Base-by-base conservation (phyloP, 2,797 vertebrate genomes). In the Gephyroberyx darwinii region DNA sequence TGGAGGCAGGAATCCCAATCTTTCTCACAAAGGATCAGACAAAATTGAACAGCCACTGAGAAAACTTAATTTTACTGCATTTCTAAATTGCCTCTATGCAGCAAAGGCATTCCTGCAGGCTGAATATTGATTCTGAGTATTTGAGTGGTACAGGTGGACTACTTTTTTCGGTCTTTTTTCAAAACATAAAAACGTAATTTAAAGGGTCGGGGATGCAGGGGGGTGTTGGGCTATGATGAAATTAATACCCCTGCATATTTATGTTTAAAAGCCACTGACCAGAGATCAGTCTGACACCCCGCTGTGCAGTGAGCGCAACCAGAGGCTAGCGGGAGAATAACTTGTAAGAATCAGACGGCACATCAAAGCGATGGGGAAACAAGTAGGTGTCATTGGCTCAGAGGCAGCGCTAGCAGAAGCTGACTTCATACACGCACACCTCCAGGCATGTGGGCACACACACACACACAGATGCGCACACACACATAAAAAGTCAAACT, bases 281-380 rank as follows among this genome's bases (percentile, higher is more conserved):
- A 77, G 48, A 37, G 64, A 76, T 71, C 16, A 56, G 72, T 48
- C 31, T 69, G 71, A 60, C 45, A 3, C 50, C 74, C 60, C 33
- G 67, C 69, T 73, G 80, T 47, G 75, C 71, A 39, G 66, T 10
- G 0, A 53, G 37, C 64, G 67, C 62, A 1, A 75, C 78, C 61
- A 0, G 43, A 35, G 59, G 48, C 10, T 14, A 62, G 71, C 71
- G 43, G 52, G 30, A 58, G 47, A 80, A 66, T 62, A 69, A 83
- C 53, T 54, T 13, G 30, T 22, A 66, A 30, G 69, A 81, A 84
- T 77, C 56, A 54, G 80, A 79, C 81, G 67, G 78, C 61, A 67
- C 83, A 81, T 88, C 82, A 90, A 90, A 83, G 83, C 10, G 1
- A 48, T 57, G 3, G 56, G n/a, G 52, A 69, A 81, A 80, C 68